phyloP scores from a whole-genome alignment of 2,797 vertebrate species.

The Lerista edwardsae region DNA sequence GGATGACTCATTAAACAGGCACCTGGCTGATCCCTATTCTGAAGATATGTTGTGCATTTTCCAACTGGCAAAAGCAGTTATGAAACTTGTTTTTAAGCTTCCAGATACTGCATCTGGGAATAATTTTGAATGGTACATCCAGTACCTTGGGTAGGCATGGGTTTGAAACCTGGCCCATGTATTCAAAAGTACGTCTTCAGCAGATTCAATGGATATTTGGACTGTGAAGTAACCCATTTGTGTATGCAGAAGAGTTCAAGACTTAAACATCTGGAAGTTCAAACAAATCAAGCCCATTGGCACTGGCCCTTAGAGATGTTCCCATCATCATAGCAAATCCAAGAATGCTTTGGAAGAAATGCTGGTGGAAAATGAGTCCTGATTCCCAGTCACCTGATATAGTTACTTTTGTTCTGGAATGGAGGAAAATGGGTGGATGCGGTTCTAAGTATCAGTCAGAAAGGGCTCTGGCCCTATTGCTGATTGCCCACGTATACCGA shows the following conservation, averaged over 20 bases:
- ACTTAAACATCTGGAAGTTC: not conserved
- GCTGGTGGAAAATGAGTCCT: not conserved
- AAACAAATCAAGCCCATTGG: not conserved
- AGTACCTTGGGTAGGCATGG: conserved; percentile 60
- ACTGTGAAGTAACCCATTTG: conserved; percentile 11
- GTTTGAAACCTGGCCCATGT: not conserved
- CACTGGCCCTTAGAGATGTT: not conserved
- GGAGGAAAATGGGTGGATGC: no score
- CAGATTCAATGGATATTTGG: conserved; percentile 55
- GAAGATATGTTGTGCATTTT: conserved; percentile 65
- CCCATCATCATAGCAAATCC: not conserved
- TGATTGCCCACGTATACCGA: no score
- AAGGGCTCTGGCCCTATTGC: no score
- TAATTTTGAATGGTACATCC: conserved; percentile 61
- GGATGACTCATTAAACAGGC: conserved; percentile 64
- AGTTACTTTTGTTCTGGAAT: no score
- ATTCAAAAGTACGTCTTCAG: conserved; percentile 3
- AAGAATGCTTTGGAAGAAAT: not conserved
- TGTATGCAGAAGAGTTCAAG: not conserved
- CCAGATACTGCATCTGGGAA: conserved; percentile 68
- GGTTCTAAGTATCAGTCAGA: no score
- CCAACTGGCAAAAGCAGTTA: conserved; percentile 68
- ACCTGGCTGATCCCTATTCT: conserved; percentile 61
- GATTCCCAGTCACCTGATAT: not conserved
- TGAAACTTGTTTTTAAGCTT: conserved; percentile 69